Evolutionary conservation across 2,888 invertebrate species (phyloP).

Genomic region (Tetheella fluctuosa): DNA sequence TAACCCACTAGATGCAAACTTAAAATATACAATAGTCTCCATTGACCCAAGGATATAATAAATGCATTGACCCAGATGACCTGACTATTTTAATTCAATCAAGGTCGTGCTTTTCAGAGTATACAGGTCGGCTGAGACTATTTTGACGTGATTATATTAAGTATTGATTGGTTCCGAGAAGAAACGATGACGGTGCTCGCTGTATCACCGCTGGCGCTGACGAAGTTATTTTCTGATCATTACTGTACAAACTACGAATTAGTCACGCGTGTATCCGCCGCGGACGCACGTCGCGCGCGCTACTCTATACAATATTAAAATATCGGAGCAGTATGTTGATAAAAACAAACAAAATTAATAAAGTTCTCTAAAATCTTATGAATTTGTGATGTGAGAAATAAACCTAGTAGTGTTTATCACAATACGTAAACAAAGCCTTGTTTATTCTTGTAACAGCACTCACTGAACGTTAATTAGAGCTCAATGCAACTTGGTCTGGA

Average conservation of each 20-base stretch:
- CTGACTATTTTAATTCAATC: conserved; percentile 16
- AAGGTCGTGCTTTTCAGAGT: conserved; percentile 13
- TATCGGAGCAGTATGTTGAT: conserved; percentile 19
- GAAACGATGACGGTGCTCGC: conserved; percentile 68
- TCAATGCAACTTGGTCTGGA: neutral
- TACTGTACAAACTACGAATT: too few relatives aligned
- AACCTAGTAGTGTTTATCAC: conserved; percentile 24
- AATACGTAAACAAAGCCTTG: conserved; percentile 22
- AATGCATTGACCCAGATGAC: neutral
- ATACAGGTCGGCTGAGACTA: conserved; percentile 14
- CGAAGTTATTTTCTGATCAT: conserved; percentile 84
- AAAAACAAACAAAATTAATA: conserved; percentile 19
- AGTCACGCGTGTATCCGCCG: conserved; percentile 82
- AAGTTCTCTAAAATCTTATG: conserved; percentile 21
- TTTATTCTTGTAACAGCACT: conserved; percentile 22
- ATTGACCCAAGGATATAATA: too few relatives aligned
- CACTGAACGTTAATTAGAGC: conserved; percentile 13
- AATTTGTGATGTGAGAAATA: conserved; percentile 14
- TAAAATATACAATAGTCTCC: neutral
- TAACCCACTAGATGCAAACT: neutral
- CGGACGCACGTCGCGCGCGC: conserved; percentile 61
- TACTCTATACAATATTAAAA: conserved; percentile 32
- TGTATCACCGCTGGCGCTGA: conserved; percentile 74
- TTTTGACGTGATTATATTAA: conserved; percentile 40
- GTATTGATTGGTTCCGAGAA: conserved; percentile 71